phyloP scores from a whole-genome alignment of 2,797 vertebrate species.

The Manis crassicaudata region DNA sequence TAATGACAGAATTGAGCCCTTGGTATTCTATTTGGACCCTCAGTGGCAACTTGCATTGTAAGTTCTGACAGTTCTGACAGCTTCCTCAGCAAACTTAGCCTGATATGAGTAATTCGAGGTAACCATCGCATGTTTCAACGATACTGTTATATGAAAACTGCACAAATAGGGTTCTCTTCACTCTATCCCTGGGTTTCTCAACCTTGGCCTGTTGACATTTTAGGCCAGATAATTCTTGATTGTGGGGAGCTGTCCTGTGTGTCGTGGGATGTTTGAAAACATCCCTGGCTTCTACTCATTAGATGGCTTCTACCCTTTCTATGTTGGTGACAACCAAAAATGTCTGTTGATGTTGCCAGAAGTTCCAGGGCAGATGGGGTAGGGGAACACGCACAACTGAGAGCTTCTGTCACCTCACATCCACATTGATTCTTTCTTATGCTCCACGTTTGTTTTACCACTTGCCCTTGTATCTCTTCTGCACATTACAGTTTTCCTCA shows the following conservation, averaged over 20 bases:
- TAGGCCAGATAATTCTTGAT: neutral
- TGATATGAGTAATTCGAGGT: neutral
- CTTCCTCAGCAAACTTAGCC: neutral
- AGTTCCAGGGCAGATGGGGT: neutral
- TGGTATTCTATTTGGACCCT: slow-evolving; percentile 92
- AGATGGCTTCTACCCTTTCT: neutral
- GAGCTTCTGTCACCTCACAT: neutral
- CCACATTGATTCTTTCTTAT: neutral
- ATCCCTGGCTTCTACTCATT: neutral
- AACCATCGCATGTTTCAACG: neutral
- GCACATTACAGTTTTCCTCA: neutral
- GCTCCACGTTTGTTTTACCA: neutral
- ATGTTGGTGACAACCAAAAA: neutral
- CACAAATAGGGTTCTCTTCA: neutral
- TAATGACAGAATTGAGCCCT: slow-evolving; percentile 91
- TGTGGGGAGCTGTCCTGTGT: neutral
- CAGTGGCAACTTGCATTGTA: slow-evolving; percentile 95
- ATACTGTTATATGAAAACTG: neutral
- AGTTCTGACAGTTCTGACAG: slow-evolving; percentile 85
- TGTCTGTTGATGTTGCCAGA: neutral
- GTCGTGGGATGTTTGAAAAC: neutral
- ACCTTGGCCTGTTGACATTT: neutral
- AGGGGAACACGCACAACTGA: neutral
- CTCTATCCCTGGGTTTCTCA: neutral
- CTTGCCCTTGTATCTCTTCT: neutral